Conservation (phyloP, 2,797 vertebrate genomes). For the Ctenosaura bakeri region DNA sequence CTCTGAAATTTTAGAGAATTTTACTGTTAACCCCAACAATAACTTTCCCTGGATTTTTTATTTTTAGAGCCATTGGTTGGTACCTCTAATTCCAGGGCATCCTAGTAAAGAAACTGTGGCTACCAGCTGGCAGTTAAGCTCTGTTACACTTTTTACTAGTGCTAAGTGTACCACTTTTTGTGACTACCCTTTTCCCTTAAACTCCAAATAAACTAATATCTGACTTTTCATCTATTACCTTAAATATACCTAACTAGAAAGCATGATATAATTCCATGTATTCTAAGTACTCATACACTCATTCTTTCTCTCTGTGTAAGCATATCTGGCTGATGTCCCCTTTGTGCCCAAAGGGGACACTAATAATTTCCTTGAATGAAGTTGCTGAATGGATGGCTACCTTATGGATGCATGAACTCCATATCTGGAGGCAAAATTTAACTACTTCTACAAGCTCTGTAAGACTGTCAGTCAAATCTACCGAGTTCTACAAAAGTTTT, state of each 20-base stretch:
- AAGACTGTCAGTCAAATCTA: background rate
- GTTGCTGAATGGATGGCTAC: background rate
- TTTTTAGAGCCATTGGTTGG: background rate
- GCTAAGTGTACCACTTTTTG: background rate
- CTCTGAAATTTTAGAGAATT: background rate
- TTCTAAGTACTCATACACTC: background rate
- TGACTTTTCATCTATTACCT: background rate
- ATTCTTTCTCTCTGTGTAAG: background rate
- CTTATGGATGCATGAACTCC: background rate
- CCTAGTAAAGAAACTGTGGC: background rate
- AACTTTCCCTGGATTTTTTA: background rate
- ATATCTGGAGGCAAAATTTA: slow-evolving; percentile 12
- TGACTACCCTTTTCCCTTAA: too few relatives aligned
- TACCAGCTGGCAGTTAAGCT: background rate
- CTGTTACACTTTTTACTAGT: too few relatives aligned
- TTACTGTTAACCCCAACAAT: too few relatives aligned
- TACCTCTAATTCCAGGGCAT: background rate
- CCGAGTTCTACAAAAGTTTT: background rate
- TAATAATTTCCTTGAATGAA: background rate
- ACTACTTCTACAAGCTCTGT: background rate
- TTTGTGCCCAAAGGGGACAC: background rate
- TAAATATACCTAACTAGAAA: background rate
- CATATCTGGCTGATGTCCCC: background rate
- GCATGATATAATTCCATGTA: background rate
- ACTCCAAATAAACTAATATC: background rate